Evolutionary conservation across 1,140 invertebrate genomes (phyloP).

Genomic region (Coelopa frigida): DNA sequence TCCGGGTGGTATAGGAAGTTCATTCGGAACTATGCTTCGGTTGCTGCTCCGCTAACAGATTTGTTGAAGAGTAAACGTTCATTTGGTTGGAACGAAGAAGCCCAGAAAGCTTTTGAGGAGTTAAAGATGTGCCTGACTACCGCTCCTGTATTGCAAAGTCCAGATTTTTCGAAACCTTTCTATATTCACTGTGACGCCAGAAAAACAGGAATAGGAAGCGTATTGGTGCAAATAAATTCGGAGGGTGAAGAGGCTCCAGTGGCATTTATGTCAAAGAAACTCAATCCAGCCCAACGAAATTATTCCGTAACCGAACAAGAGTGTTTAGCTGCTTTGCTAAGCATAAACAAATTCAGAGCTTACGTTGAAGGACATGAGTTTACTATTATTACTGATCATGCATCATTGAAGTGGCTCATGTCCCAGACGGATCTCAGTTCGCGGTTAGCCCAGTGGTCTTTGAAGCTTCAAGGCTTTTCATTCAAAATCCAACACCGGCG

Average conservation of each 20-base stretch:
- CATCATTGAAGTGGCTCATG: conserved; percentile 6
- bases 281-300: conserved; percentile 1
- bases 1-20: conserved; percentile 40
- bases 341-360: conserved; percentile 4
- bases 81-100: conserved; percentile 1
- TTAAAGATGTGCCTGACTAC: conserved; percentile 8
- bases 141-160: conserved; percentile 17
- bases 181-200: neutral
- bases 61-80: neutral
- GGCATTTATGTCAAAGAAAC: conserved; percentile 7
- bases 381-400: conserved; percentile 6
- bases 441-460: no score
- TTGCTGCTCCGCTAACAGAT: conserved; percentile 25
- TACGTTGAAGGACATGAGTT: conserved; percentile 7
- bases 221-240: neutral
- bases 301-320: conserved; percentile 7
- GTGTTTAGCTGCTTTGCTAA: conserved; percentile 6
- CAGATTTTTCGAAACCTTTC: conserved; percentile 11
- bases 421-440: no score
- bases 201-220: neutral
- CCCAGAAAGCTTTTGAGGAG: conserved; percentile 10
- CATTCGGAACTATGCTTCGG: conserved; percentile 27
- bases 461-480: no score
- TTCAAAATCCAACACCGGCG: no score
- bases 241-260: conserved; percentile 1